A percentile compares a stretch with the other conserved stretches of the same genome.
Evolutionary conservation across 2,113 vertebrate species (phyloP).

Genomic region (Hemiprocne comata): DNA sequence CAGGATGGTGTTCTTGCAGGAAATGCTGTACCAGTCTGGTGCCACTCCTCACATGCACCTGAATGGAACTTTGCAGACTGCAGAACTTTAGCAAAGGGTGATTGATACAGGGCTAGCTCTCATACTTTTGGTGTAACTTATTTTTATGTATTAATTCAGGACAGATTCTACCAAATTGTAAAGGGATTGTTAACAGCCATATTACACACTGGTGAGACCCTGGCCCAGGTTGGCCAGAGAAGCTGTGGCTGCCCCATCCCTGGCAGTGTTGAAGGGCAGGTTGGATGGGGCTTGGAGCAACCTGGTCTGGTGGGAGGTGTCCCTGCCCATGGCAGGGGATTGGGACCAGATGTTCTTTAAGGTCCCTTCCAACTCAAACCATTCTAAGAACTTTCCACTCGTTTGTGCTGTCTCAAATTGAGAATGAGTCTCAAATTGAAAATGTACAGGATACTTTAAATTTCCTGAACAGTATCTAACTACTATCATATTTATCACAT

Average conservation of each 20-base stretch:
- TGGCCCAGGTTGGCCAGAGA: too few species aligned
- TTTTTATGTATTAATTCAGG: not conserved
- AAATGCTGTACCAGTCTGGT: not conserved
- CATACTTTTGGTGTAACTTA: not conserved
- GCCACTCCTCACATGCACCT: not conserved
- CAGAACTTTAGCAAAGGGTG: not conserved
- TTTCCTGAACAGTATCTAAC: not conserved
- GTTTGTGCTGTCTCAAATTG: not conserved
- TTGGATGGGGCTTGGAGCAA: too few species aligned
- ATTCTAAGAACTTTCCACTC: not conserved
- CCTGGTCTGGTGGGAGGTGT: too few species aligned
- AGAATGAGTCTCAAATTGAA: not conserved
- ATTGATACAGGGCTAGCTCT: not conserved
- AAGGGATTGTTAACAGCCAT: not conserved
- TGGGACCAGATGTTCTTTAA: too few species aligned
- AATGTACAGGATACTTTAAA: not conserved
- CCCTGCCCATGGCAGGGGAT: too few species aligned
- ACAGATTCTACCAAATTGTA: not conserved
- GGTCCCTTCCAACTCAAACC: too few species aligned
- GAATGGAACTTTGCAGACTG: not conserved
- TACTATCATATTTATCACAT: not conserved
- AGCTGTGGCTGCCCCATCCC: too few species aligned
- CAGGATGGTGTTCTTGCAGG: not conserved
- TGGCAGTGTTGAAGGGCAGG: too few species aligned
- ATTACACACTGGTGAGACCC: too few species aligned